A percentile compares a stretch with the other conserved stretches of the same genome.
Conservation (phyloP, 2,797 vertebrate species). For the Enteromius trimaculatus region DNA sequence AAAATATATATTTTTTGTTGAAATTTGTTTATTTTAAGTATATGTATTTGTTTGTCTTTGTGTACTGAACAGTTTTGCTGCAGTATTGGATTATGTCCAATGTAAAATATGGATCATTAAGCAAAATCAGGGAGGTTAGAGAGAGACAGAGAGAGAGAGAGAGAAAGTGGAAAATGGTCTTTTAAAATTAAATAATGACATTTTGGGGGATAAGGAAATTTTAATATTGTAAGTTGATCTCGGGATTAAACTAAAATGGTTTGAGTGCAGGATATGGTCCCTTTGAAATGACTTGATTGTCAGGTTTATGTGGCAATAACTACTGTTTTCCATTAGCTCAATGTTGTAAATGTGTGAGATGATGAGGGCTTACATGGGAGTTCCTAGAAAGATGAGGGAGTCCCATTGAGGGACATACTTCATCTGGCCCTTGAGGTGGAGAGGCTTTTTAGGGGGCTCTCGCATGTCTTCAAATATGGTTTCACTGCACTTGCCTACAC, state of each 20-base stretch:
- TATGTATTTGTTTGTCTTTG: neutral
- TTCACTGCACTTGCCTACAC: slow-evolving; percentile 78
- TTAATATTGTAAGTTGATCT: slow-evolving; percentile 3
- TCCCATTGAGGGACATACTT: slow-evolving; percentile 82
- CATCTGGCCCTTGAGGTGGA: slow-evolving; percentile 82
- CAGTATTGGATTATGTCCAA: neutral
- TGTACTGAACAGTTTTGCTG: neutral
- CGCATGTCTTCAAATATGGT: slow-evolving; percentile 82
- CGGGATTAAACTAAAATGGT: neutral
- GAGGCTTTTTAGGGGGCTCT: slow-evolving; percentile 79
- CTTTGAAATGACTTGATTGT: neutral
- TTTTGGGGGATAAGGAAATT: neutral
- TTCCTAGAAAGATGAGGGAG: slow-evolving; percentile 77
- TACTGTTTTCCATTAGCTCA: slow-evolving; percentile 9
- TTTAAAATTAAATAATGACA: neutral
- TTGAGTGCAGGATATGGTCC: neutral
- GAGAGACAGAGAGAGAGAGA: neutral
- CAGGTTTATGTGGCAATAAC: neutral
- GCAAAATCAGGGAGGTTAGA: neutral
- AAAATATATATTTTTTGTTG: neutral
- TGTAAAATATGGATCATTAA: neutral
- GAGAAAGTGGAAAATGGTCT: neutral
- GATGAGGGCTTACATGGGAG: slow-evolving; percentile 75
- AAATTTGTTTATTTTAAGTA: neutral
- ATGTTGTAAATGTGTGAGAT: neutral